Evolutionary conservation across 2,113 vertebrate species (phyloP).

Genomic region (Pedionomus torquatus): DNA sequence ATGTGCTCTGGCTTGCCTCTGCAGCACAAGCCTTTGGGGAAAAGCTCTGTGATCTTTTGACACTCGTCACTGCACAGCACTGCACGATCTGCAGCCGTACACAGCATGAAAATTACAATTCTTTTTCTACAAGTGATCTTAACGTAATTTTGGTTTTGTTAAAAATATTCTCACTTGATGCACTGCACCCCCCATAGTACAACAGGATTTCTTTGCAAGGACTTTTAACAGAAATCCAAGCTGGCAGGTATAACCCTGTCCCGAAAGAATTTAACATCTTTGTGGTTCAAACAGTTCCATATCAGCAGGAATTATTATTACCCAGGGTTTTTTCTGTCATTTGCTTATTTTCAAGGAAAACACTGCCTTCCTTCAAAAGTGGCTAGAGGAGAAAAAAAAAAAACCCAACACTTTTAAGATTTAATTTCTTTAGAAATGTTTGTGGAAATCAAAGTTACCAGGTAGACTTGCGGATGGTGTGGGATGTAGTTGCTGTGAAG

Average conservation of each 20-base stretch:
- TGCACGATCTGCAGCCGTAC: rapidly evolving
- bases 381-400: background rate
- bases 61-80: background rate
- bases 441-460: background rate
- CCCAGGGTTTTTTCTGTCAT: background rate
- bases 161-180: background rate
- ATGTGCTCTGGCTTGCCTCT: slow-evolving; percentile 6
- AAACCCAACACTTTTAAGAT: background rate
- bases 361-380: background rate
- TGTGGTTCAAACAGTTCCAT: background rate
- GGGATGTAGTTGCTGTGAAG: background rate
- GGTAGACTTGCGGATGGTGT: background rate
- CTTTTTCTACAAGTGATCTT: background rate
- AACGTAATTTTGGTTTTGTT: background rate
- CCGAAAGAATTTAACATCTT: background rate
- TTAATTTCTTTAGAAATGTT: background rate
- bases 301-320: background rate
- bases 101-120: background rate
- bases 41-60: background rate
- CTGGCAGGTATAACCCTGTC: background rate
- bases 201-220: background rate
- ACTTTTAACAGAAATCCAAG: background rate
- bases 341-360: background rate
- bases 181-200: background rate
- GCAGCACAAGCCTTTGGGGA: background rate